Evolutionary conservation across 2,113 vertebrate species (phyloP).

Genomic region (Eptesicus fuscus): DNA sequence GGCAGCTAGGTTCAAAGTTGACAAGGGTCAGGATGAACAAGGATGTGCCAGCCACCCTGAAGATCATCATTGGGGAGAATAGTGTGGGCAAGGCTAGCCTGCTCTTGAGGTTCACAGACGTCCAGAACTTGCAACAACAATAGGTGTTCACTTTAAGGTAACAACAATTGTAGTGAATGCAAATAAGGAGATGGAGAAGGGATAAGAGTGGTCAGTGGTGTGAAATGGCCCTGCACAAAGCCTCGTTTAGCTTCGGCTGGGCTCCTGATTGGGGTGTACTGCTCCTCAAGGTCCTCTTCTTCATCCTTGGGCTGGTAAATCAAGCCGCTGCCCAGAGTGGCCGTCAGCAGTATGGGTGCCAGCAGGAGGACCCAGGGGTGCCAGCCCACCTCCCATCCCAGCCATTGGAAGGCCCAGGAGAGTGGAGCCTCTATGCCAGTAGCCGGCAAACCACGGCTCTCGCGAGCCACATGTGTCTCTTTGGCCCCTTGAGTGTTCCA

Average conservation of each 20-base stretch:
- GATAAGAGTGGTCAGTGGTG: neutral
- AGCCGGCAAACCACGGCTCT: too few species aligned
- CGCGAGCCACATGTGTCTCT: too few species aligned
- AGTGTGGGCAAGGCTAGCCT: conserved; percentile 92
- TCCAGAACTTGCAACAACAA: neutral
- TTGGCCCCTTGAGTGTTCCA: too few species aligned
- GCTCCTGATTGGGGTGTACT: neutral
- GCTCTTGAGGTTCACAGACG: neutral
- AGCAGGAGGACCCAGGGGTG: neutral
- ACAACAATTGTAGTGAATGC: conserved; percentile 96
- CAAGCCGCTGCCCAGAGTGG: neutral
- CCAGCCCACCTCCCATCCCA: neutral
- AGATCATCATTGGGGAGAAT: conserved; percentile 94
- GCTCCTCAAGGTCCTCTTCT: neutral
- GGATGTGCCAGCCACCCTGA: conserved; percentile 92
- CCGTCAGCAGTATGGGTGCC: neutral
- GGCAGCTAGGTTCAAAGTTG: neutral
- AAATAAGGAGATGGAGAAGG: conserved; percentile 80
- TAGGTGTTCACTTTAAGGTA: conserved; percentile 96
- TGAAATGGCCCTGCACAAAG: neutral
- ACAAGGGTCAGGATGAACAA: conserved; percentile 87
- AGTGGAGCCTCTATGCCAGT: neutral
- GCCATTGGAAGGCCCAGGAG: neutral
- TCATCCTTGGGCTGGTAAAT: neutral
- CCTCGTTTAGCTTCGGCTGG: neutral